phyloP scores from a whole-genome alignment of 2,797 vertebrate species.

The Gobionotothen gibberifrons region DNA sequence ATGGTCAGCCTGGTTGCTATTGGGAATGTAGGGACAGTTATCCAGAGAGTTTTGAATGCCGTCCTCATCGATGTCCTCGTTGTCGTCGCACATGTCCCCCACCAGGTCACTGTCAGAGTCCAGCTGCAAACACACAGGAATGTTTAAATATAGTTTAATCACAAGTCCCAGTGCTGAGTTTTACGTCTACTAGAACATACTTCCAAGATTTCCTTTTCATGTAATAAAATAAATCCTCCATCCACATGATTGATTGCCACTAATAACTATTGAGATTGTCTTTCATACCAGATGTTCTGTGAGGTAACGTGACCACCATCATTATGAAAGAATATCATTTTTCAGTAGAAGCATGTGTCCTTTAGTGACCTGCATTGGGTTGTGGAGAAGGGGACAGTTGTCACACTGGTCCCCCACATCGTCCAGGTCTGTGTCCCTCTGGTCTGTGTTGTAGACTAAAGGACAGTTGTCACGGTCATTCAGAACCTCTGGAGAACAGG shows the following conservation, averaged over 20 bases:
- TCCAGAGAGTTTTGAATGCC: conserved; percentile 97
- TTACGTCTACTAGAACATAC: not conserved
- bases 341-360: conserved; percentile 2
- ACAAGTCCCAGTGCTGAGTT: not conserved
- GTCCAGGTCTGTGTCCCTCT: conserved; percentile 94
- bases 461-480: conserved; percentile 96
- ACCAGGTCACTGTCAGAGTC: conserved; percentile 95
- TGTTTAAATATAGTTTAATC: not conserved
- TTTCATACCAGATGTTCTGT: conserved; percentile 27
- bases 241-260: conserved; percentile 5
- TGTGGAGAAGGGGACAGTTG: conserved; percentile 95
- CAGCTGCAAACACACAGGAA: conserved; percentile 73
- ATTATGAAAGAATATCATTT: not conserved
- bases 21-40: conserved; percentile 96
- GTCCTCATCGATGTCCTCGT: conserved; percentile 95
- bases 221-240: not conserved
- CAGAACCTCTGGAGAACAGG: conserved; percentile 85
- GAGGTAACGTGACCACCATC: not conserved
- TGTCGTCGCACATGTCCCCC: conserved; percentile 94
- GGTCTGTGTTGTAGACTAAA: conserved; percentile 94
- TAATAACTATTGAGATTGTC: not conserved
- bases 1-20: conserved; percentile 96
- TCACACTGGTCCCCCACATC: conserved; percentile 97
- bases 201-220: conserved; percentile 1
- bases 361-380: conserved; percentile 90